Evolutionary conservation across 2,888 invertebrate genomes (phyloP), one percentile per base, ranked within the genome.

Genomic region (Drosophila mercatorum): DNA sequence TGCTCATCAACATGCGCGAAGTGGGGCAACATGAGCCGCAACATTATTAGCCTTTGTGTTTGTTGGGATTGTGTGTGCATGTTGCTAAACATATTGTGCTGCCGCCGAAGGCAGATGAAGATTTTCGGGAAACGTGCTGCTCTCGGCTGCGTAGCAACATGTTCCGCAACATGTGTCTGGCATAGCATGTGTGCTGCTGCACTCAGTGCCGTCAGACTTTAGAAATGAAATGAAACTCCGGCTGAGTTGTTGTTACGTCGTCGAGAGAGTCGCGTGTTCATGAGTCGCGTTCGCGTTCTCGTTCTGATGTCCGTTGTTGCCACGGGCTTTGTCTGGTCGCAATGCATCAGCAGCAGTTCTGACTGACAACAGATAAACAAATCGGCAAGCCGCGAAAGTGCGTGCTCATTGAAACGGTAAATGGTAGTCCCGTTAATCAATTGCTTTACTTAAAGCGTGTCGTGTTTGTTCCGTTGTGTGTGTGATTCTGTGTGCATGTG

Each of bases 221-320:
- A 28, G 52, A 72, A 68, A 46, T 28, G 52, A 72, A 72, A 46
- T 22, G 49, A 53, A 80, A 78, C 80, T 80, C 72, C 77, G 55
- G 26, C 28, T 80, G 80, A 80, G 77, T 76, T 76, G 78, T 80
- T 80, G 80, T 77, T 80, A 65, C 68, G 76, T 76, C 72, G 78
- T 76, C 72, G 77, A 65, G 72, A 68, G 77, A 78, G 72, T 80
- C 80, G 78, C 78, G 78, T 78, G 77, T 80, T 61, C 40, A 63
- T 80, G 66, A 67, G 60, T 79, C 79, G 71, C 69, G 72, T 68
- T 63, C 78, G 70, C 69, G 72, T 68, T 65, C 79, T 56, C 56
- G 65, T 77, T 78, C 66, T 68, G 38, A 73, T 57, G 74, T 77
- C 80, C 59, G 70, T 67, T 75, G 71, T 80, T 75, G 80, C 72